Percentiles rank a stretch among this genome's conserved stretches.
These are phyloP conservation scores for Homalodisca vitripennis DNA, from an alignment of 1,140 invertebrate genomes.

Conservation along the genomic window DNA sequence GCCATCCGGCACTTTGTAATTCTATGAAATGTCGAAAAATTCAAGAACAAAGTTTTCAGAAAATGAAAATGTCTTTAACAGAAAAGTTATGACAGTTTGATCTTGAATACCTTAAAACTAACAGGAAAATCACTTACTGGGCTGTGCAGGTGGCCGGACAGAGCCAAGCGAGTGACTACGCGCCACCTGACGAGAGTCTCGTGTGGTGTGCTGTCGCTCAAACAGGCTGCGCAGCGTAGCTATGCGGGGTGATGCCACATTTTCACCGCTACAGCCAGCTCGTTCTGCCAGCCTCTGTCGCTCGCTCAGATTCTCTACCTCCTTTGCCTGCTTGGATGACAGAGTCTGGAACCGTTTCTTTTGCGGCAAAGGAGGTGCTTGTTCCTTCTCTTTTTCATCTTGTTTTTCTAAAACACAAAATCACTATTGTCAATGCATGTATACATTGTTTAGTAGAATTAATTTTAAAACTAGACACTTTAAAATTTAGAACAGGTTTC, in stretches of 20 bases:
- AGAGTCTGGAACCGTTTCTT: slow-evolving; percentile 38
- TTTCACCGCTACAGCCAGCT: slow-evolving; percentile 40
- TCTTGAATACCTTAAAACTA: no score
- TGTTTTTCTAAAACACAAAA: slow-evolving; percentile 41
- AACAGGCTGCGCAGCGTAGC: slow-evolving; percentile 52
- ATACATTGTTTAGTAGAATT: no score
- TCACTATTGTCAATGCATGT: no score
- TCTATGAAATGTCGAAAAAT: no score
- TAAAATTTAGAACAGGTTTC: no score
- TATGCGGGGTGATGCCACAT: slow-evolving; percentile 51
- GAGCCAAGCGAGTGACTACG: slow-evolving; percentile 40
- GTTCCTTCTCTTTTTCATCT: slow-evolving; percentile 43
- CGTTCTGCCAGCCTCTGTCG: slow-evolving; percentile 38
- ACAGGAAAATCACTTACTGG: no score
- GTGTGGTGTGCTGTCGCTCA: slow-evolving; percentile 44
- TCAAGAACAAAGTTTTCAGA: no score
- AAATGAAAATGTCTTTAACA: no score
- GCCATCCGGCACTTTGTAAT: no score
- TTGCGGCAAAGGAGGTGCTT: slow-evolving; percentile 40
- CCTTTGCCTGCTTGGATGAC: slow-evolving; percentile 46
- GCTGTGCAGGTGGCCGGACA: slow-evolving; percentile 32
- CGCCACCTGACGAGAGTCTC: slow-evolving; percentile 35
- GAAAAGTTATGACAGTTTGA: no score
- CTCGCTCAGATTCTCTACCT: slow-evolving; percentile 46
- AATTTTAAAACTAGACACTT: no score